Conservation (phyloP, 2,888 invertebrate genomes). For the Thalpophila matura region DNA sequence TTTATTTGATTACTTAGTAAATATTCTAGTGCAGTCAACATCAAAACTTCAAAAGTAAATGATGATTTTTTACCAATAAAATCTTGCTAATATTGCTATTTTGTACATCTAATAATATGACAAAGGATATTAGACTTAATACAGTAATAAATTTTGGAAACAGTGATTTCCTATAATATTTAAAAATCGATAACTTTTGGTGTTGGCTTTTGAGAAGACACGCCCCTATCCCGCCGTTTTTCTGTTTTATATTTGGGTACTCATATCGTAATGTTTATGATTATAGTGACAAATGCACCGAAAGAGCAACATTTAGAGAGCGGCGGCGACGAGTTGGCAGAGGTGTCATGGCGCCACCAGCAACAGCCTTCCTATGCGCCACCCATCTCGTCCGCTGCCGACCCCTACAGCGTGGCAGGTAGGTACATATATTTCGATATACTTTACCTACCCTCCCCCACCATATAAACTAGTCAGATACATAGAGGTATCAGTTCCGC, state of each 20-base stretch:
- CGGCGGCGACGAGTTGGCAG: slow-evolving; percentile 93
- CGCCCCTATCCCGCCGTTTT: rapidly evolving
- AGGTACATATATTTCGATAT: slow-evolving; percentile 74
- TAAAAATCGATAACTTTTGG: too few relatives aligned
- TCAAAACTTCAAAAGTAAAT: too few relatives aligned
- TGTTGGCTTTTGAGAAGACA: background rate
- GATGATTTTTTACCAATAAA: too few relatives aligned
- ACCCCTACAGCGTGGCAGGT: slow-evolving; percentile 93
- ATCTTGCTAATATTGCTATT: too few relatives aligned
- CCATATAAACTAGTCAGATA: background rate
- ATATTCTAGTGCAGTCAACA: too few relatives aligned
- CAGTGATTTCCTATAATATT: too few relatives aligned
- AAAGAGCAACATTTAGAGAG: slow-evolving; percentile 94
- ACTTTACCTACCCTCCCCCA: slow-evolving; percentile 5
- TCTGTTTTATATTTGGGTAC: background rate
- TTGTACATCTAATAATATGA: too few relatives aligned
- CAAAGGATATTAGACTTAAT: too few relatives aligned
- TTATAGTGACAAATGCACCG: slow-evolving; percentile 94
- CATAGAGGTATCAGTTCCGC: slow-evolving; percentile 4
- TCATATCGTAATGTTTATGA: slow-evolving; percentile 36
- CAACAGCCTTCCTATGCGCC: slow-evolving; percentile 92
- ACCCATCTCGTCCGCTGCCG: slow-evolving; percentile 93
- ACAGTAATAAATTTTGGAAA: too few relatives aligned
- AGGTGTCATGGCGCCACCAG: slow-evolving; percentile 94
- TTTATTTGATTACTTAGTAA: too few relatives aligned